Conservation (phyloP, 2,113 vertebrate genomes). For the Ammodytes marinus region DNA sequence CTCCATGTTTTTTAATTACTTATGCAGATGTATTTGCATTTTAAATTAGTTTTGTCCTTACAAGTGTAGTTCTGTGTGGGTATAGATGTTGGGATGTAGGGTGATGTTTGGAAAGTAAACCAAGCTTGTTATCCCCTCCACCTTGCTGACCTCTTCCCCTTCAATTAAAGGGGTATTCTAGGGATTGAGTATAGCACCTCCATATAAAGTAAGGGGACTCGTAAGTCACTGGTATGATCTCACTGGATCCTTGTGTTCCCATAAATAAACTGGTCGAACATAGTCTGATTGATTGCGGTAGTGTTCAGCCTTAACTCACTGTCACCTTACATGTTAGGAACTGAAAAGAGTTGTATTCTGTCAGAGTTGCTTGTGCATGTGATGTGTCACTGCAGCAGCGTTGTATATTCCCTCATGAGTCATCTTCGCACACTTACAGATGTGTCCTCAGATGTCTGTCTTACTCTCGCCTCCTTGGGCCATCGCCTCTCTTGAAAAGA, state of each 20-base stretch:
- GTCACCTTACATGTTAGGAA: not conserved
- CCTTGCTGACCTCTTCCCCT: not conserved
- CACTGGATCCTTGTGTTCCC: not conserved
- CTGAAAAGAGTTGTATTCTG: constrained; percentile 6
- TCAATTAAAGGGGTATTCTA: not conserved
- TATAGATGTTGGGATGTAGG: not conserved
- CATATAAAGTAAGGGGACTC: not conserved
- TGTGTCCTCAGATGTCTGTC: constrained; percentile 19
- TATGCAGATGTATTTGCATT: not conserved
- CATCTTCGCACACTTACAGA: constrained; percentile 44
- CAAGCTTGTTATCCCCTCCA: not conserved
- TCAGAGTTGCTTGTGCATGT: constrained; percentile 5
- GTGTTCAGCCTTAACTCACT: not conserved
- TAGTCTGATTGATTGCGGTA: too few relatives aligned
- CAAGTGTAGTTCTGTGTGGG: not conserved
- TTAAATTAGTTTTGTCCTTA: not conserved
- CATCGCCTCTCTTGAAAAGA: constrained; percentile 20
- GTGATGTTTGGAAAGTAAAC: not conserved
- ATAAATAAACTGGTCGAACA: not conserved
- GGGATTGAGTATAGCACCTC: not conserved
- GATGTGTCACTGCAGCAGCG: not conserved
- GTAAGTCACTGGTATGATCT: not conserved
- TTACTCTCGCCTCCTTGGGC: constrained; percentile 1
- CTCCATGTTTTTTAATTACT: not conserved
- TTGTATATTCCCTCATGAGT: constrained; percentile 43